Percentiles rank a stretch among this genome's conserved stretches.
phyloP scores from a whole-genome alignment of 2,888 invertebrate genomes.

The Muscina levida region DNA sequence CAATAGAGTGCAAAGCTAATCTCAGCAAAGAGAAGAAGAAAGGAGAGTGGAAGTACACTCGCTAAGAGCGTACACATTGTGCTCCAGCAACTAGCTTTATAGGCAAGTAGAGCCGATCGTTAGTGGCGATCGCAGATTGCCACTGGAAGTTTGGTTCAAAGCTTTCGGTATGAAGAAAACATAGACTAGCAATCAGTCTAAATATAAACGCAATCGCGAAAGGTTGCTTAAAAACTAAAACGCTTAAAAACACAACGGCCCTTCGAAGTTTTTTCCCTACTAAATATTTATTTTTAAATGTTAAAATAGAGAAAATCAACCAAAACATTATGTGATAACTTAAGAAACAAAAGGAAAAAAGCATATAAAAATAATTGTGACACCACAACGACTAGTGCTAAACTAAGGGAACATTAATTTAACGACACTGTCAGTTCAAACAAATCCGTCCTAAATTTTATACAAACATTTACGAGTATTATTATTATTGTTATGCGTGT shows the following conservation, averaged over 20 bases:
- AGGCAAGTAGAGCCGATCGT: neutral
- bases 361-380: too few relatives aligned
- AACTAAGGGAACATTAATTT: too few relatives aligned
- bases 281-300: constrained; percentile 12
- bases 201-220: constrained; percentile 71
- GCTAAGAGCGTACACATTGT: neutral
- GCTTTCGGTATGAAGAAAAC: constrained; percentile 57
- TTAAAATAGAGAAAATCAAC: constrained; percentile 11
- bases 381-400: too few relatives aligned
- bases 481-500: constrained; percentile 17
- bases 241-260: neutral
- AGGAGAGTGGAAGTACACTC: neutral
- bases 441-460: neutral
- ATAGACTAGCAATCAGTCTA: constrained; percentile 70
- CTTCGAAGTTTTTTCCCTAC: constrained; percentile 8
- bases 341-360: constrained; percentile 16
- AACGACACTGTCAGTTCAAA: too few relatives aligned
- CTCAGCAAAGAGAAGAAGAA: too few relatives aligned
- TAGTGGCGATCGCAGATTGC: neutral
- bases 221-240: constrained; percentile 63
- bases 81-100: neutral
- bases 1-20: too few relatives aligned
- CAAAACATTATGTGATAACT: constrained; percentile 14
- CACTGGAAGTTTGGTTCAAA: constrained; percentile 44
- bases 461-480: neutral